Base-by-base conservation (phyloP, 2,888 invertebrate species). In the Ethmia dodecea region DNA sequence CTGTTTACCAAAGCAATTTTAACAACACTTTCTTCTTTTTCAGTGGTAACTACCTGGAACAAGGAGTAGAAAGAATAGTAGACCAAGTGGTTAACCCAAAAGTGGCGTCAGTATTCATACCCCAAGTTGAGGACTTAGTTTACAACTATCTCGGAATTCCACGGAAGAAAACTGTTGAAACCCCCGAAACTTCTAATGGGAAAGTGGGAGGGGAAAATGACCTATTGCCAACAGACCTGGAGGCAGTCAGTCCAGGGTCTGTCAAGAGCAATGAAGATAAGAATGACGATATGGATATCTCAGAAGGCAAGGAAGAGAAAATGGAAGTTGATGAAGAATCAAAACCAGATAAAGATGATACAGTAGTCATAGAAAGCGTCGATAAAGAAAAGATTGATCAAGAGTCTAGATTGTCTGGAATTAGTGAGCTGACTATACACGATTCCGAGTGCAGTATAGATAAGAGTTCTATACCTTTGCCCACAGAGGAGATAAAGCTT, bases 11-110 rank as follows among this genome's bases (percentile, higher is more conserved):
- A n/a, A n/a, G n/a, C n/a, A n/a, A 22, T 22, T 22, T 9, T 22
- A 22, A 22, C 3, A n/a, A 4, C 4, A 22, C 22, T 4, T 9
- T 1, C n/a, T 4, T n/a, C 3, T 22, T 22, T 56, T 81, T 76
- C 80, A 95, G 95, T 60, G 94, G 95, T 35, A 94, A 95, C 28
- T 96, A 94, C 73, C 83, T 98, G 47, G 95, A 96, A 58, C 93
- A 92, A 49, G 98, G 98, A 5, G 95, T 98, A 2, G 96, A 97
- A 69, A 90, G 97, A 47, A 96, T 98, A 44, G 96, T 98, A 0
- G 97, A 97, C 66, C 98, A 98, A 87, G 96, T 97, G 0, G 96
- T 98, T 0, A 96, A 96, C 72, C 96, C 96, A 0, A 97, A 97
- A 86, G 94, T 97, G 5, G 91, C 92, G 44, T 90, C 94, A 2